phyloP scores from a whole-genome alignment of 2,888 invertebrate species.

The Limnephilus marmoratus region DNA sequence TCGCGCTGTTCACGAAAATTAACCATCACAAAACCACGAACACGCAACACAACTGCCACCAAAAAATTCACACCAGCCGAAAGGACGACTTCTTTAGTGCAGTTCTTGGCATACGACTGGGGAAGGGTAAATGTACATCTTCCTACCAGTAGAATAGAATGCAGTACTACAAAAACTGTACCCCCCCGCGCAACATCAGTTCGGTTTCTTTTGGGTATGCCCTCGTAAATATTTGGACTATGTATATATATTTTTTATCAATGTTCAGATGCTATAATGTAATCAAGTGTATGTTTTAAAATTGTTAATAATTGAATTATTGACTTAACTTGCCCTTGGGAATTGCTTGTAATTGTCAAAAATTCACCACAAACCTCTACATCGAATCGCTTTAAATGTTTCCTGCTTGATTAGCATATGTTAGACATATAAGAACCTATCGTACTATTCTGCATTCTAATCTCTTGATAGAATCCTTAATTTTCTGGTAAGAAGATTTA shows the following conservation, averaged over 20 bases:
- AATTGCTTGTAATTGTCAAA: background rate
- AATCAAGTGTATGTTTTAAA: background rate
- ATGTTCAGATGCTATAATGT: background rate
- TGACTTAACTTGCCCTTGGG: background rate
- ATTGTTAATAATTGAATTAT: background rate
- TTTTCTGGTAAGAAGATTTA: background rate
- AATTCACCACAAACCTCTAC: background rate
- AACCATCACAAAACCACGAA: too few species aligned
- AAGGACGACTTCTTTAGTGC: too few species aligned
- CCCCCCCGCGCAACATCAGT: too few species aligned
- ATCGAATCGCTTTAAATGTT: conserved; percentile 4
- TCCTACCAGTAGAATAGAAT: too few species aligned
- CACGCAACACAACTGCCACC: too few species aligned
- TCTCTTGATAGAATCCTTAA: background rate
- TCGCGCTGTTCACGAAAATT: too few species aligned
- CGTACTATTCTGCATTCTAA: background rate
- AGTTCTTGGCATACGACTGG: too few species aligned
- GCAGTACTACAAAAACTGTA: too few species aligned
- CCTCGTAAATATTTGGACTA: background rate
- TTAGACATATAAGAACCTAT: background rate
- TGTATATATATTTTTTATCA: background rate
- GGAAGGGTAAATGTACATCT: too few species aligned
- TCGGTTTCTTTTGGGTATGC: too few species aligned
- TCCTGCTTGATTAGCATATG: background rate
- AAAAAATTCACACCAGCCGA: too few species aligned